A percentile compares a stretch with the other conserved stretches of the same genome.
phyloP scores from a whole-genome alignment of 2,113 vertebrate genomes.

The Picathartes gymnocephalus region DNA sequence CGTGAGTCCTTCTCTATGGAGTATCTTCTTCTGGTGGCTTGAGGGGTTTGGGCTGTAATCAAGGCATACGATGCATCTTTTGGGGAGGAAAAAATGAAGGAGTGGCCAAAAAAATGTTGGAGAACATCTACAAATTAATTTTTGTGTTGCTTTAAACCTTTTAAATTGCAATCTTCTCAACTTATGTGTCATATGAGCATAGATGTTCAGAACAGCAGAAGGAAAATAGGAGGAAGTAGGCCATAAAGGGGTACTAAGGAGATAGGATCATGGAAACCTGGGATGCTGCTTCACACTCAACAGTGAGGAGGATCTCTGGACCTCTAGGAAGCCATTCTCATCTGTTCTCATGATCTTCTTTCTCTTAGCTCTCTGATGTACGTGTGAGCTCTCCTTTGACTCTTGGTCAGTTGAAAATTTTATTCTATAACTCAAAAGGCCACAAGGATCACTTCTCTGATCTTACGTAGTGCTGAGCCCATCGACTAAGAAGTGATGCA shows the following conservation, averaged over 20 bases:
- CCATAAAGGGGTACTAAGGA: neutral
- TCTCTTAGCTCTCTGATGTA: neutral
- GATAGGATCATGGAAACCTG: neutral
- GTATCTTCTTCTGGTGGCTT: neutral
- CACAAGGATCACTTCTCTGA: neutral
- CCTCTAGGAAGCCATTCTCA: neutral
- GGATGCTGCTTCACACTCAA: neutral
- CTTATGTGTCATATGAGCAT: neutral
- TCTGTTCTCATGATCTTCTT: neutral
- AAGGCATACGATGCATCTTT: neutral
- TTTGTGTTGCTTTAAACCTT: neutral
- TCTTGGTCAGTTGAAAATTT: neutral
- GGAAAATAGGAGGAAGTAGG: neutral
- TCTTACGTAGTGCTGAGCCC: neutral
- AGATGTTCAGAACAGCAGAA: neutral
- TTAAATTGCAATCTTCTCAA: neutral
- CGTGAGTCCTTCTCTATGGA: constrained; percentile 70
- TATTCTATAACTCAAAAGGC: neutral
- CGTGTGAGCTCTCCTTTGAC: neutral
- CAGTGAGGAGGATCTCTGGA: neutral
- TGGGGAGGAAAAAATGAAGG: neutral
- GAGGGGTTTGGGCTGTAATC: neutral
- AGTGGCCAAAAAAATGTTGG: neutral
- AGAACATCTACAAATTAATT: neutral
- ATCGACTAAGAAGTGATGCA: accelerated